These are phyloP conservation scores for Sander lucioperca DNA, from an alignment of 2,113 vertebrate genomes.

Conservation along the genomic window DNA sequence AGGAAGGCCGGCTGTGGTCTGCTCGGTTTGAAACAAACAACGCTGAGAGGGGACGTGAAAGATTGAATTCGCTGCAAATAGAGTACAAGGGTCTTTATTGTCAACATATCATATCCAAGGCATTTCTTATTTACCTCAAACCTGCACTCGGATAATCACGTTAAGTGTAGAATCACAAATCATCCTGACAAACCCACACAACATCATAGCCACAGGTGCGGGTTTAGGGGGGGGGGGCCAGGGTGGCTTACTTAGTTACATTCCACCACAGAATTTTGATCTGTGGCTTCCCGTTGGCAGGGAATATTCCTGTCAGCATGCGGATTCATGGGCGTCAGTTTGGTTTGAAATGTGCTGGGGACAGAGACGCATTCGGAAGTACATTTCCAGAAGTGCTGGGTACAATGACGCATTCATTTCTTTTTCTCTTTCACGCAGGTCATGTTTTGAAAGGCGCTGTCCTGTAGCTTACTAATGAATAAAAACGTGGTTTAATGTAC, in stretches of 20 bases:
- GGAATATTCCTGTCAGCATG: not conserved
- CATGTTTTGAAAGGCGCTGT: no score
- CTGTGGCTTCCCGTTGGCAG: not conserved
- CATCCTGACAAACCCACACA: constrained; percentile 2
- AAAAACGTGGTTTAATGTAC: no score
- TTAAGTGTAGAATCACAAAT: constrained; percentile 35
- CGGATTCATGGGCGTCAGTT: no score
- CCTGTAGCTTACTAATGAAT: no score
- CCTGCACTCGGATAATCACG: not conserved
- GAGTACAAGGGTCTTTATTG: constrained; percentile 11
- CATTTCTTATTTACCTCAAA: constrained; percentile 39
- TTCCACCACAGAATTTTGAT: not conserved
- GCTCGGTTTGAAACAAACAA: constrained; percentile 19
- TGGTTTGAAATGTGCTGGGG: no score
- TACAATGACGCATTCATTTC: no score
- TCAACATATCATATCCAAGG: constrained; percentile 11
- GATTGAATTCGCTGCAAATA: constrained; percentile 47
- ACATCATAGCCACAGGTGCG: not conserved
- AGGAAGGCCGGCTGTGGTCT: constrained; percentile 35
- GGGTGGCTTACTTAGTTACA: no score
- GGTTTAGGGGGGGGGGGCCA: no score
- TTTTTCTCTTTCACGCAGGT: no score
- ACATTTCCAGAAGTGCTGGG: no score
- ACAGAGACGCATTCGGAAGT: no score
- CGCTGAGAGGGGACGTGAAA: constrained; percentile 5